Base-by-base conservation (phyloP, 2,888 invertebrate species). In the Andrena chrysosceles region DNA sequence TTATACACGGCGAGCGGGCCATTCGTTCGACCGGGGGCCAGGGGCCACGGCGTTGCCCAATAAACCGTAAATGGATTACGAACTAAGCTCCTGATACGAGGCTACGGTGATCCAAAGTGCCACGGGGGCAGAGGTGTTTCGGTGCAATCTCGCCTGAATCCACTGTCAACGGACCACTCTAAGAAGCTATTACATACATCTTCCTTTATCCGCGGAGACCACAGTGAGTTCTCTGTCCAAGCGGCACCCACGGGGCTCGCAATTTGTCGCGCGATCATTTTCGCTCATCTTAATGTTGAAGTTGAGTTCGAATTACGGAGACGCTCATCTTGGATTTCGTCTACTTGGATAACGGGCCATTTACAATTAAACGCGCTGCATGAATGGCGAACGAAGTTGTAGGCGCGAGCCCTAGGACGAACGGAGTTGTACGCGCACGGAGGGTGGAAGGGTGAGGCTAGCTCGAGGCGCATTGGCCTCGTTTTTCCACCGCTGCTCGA, bases 31-130 rank as follows among this genome's bases (percentile, higher is more conserved):
- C 42, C 78, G 72, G 71, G 77, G 71, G 83, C 33, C 78, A 72
- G 72, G 78, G 71, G 82, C 63, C 68, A 59, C 75, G 60, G 31
- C 29, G 74, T 85, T 72, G 56, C 56, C 81, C 84, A 81, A 84
- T 84, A 81, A 85, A 77, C 75, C 64, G 85, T 85, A 85, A 85
- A 84, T 84, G 84, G 85, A 85, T 85, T 84, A 84, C 48, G 26
- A 26, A 48, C 71, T 84, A 81, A 85, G 81, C 84, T 56, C 62
- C 66, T 71, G 77, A 77, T 77, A 75, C 85, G 81, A 69, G 42
- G 42, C 83, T 77, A 81, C 71, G 77, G 71, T 60, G 75, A 85
- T 85, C 71, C 83, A 62, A 74, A 80, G 63, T 77, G 59, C 42
- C 66, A 52, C 31, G 33, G 62, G 63, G 54, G n/a, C 52, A 59